Evolutionary conservation across 2,888 invertebrate genomes (phyloP).

Genomic region (Antitype chi): DNA sequence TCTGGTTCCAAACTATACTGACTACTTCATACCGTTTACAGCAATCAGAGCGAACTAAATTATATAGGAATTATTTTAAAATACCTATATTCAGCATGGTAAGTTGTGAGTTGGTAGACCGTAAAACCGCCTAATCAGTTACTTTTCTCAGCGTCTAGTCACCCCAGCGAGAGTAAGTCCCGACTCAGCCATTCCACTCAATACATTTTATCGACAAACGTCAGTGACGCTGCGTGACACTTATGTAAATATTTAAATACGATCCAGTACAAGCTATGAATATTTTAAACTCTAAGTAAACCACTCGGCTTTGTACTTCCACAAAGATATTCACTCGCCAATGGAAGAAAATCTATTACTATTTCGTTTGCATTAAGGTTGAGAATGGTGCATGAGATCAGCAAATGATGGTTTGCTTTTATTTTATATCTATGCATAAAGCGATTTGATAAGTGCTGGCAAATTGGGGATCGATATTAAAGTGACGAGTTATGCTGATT

Average conservation of each 20-base stretch:
- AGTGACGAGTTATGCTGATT: slow-evolving; percentile 90
- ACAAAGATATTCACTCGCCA: slow-evolving; percentile 80
- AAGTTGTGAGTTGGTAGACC: neutral
- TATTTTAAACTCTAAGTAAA: slow-evolving; percentile 91
- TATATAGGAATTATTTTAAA: neutral
- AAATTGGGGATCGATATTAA: slow-evolving; percentile 89
- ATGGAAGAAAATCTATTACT: slow-evolving; percentile 81
- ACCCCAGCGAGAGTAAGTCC: slow-evolving; percentile 68
- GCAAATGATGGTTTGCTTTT: slow-evolving; percentile 74
- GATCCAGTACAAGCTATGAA: slow-evolving; percentile 91
- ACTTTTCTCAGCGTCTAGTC: slow-evolving; percentile 55
- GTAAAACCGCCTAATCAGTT: slow-evolving; percentile 57
- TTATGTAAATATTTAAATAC: slow-evolving; percentile 92
- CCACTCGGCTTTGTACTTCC: slow-evolving; percentile 85
- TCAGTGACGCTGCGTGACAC: slow-evolving; percentile 89
- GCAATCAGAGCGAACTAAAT: neutral
- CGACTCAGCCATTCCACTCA: slow-evolving; percentile 84
- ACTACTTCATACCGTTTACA: neutral
- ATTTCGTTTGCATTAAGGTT: slow-evolving; percentile 77
- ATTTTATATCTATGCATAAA: slow-evolving; percentile 88
- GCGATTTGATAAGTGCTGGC: slow-evolving; percentile 88
- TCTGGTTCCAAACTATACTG: neutral
- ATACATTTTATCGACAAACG: slow-evolving; percentile 89
- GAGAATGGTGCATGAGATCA: slow-evolving; percentile 72
- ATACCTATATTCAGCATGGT: neutral